A percentile compares a stretch with the other conserved stretches of the same genome.
Evolutionary conservation across 2,113 vertebrate species (phyloP).

Genomic region (Syngnathus typhle): DNA sequence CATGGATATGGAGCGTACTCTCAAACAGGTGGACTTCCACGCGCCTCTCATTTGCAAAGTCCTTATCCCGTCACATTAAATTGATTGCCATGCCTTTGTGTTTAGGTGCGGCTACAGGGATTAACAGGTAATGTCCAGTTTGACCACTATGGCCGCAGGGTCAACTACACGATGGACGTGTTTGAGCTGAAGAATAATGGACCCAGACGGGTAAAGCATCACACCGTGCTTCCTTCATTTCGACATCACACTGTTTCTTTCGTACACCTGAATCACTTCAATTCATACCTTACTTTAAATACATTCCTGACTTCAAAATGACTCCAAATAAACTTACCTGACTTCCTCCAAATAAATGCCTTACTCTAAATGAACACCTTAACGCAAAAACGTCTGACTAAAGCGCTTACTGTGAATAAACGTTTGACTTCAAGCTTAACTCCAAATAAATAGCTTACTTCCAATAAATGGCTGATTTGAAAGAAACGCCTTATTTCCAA

Average conservation of each 20-base stretch:
- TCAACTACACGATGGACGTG: slow-evolving; percentile 98
- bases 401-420: no score
- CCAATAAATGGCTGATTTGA: background rate
- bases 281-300: background rate
- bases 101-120: slow-evolving; percentile 93
- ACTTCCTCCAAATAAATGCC: background rate
- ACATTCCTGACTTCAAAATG: background rate
- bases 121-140: slow-evolving; percentile 98
- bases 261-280: background rate
- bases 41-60: background rate
- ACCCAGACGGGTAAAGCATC: slow-evolving; percentile 80
- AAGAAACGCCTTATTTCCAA: background rate
- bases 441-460: background rate
- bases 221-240: slow-evolving; percentile 13
- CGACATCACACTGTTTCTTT: background rate
- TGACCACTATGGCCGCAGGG: slow-evolving; percentile 93
- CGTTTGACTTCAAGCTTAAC: background rate
- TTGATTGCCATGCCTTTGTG: slow-evolving; percentile 3
- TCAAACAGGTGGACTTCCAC: slow-evolving; percentile 44
- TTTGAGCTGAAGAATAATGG: slow-evolving; percentile 95
- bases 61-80: background rate
- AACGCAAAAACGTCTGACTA: background rate
- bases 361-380: background rate
- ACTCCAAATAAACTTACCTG: background rate
- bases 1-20: slow-evolving; percentile 63